These are phyloP conservation scores for Phasia obesa DNA, from an alignment of 2,888 invertebrate genomes.

Conservation along the genomic window DNA sequence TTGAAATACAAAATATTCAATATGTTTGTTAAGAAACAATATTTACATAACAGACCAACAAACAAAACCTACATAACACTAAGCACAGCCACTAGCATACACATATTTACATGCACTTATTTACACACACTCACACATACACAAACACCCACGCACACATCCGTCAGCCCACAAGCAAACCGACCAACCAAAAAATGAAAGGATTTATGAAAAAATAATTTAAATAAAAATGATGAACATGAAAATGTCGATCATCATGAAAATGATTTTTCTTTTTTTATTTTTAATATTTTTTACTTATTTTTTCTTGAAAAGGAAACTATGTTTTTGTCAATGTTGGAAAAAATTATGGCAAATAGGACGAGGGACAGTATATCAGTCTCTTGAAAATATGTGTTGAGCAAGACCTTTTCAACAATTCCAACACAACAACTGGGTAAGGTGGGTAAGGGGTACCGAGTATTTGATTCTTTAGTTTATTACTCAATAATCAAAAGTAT, in stretches of 20 bases:
- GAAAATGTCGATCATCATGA: slow-evolving; percentile 41
- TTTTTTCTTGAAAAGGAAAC: slow-evolving; percentile 42
- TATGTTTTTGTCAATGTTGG: neutral
- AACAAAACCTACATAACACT: slow-evolving; percentile 25
- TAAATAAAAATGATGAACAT: slow-evolving; percentile 53
- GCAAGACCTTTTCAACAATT: too few relatives aligned
- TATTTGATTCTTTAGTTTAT: too few relatives aligned
- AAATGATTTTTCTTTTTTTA: slow-evolving; percentile 28
- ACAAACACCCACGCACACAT: neutral
- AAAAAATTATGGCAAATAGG: too few relatives aligned
- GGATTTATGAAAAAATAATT: slow-evolving; percentile 37
- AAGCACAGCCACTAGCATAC: slow-evolving; percentile 16
- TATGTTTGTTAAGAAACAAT: slow-evolving; percentile 59
- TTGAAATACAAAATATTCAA: slow-evolving; percentile 48
- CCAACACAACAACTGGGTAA: too few relatives aligned
- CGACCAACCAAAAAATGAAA: slow-evolving; percentile 36
- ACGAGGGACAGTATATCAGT: too few relatives aligned
- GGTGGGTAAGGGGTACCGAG: too few relatives aligned
- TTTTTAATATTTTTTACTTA: slow-evolving; percentile 4
- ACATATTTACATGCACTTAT: too few relatives aligned
- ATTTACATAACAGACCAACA: slow-evolving; percentile 62
- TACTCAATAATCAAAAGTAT: too few relatives aligned
- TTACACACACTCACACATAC: neutral
- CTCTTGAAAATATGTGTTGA: too few relatives aligned
- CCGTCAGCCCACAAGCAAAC: neutral